Conservation (phyloP, 2,888 invertebrate genomes). For the Athalia circularis region DNA sequence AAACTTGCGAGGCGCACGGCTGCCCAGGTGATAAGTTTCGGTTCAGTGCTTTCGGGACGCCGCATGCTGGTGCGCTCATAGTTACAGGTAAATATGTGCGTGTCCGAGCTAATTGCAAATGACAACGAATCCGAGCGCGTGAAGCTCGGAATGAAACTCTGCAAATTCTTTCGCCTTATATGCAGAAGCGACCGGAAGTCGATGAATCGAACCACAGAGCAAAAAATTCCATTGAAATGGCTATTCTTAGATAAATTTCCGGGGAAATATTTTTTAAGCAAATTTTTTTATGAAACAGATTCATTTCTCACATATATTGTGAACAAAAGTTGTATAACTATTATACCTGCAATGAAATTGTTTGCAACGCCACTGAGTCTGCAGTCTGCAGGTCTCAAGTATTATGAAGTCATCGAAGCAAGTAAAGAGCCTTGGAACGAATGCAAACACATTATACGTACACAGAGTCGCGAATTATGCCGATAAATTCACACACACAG, state of each 20-base stretch:
- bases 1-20: constrained; percentile 14
- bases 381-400: constrained; percentile 5
- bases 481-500: neutral
- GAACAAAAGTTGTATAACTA: neutral
- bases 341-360: constrained; percentile 5
- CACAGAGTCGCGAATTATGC: no score
- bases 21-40: constrained; percentile 19
- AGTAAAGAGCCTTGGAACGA: constrained; percentile 21
- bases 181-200: neutral
- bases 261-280: no score
- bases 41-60: constrained; percentile 26
- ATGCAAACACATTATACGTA: constrained; percentile 11
- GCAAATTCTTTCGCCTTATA: neutral
- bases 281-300: no score
- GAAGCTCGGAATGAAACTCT: neutral
- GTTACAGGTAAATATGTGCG: neutral
- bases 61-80: constrained; percentile 22
- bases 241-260: neutral
- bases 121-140: neutral
- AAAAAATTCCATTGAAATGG: neutral
- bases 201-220: neutral
- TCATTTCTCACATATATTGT: no score
- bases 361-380: constrained; percentile 11
- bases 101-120: constrained; percentile 13
- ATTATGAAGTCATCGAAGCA: constrained; percentile 28